Evolutionary conservation across 2,888 invertebrate species (phyloP).

Genomic region (Halictus quadricinctus): DNA sequence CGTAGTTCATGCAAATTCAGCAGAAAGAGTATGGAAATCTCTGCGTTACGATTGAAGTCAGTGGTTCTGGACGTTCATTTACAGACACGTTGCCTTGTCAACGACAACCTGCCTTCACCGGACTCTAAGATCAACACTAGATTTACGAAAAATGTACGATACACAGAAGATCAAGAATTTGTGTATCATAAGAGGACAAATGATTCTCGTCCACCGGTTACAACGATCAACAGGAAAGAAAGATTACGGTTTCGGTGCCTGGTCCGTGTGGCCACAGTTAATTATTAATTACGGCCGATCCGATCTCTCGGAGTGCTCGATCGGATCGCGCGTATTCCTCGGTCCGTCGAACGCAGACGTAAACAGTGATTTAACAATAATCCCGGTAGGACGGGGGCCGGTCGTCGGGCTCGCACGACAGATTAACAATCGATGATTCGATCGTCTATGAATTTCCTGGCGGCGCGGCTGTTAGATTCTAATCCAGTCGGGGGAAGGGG

Average conservation of each 20-base stretch:
- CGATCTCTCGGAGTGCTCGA: neutral
- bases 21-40: too few relatives aligned
- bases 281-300: neutral
- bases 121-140: too few relatives aligned
- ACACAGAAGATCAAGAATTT: too few relatives aligned
- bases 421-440: constrained; percentile 55
- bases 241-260: too few relatives aligned
- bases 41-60: neutral
- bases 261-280: neutral
- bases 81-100: neutral
- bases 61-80: neutral
- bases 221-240: too few relatives aligned
- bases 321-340: neutral
- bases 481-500: constrained; percentile 25
- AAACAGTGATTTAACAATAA: constrained; percentile 37
- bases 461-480: constrained; percentile 43
- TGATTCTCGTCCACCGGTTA: too few relatives aligned
- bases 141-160: too few relatives aligned
- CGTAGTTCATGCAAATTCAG: too few relatives aligned
- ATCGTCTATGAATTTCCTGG: constrained; percentile 55
- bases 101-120: too few relatives aligned
- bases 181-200: too few relatives aligned
- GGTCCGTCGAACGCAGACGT: constrained; percentile 6
- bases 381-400: neutral
- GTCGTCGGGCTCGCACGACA: neutral